phyloP scores from a whole-genome alignment of 37 sponge, comb jelly and placozoan genomes.

The Bolinopsis microptera region DNA sequence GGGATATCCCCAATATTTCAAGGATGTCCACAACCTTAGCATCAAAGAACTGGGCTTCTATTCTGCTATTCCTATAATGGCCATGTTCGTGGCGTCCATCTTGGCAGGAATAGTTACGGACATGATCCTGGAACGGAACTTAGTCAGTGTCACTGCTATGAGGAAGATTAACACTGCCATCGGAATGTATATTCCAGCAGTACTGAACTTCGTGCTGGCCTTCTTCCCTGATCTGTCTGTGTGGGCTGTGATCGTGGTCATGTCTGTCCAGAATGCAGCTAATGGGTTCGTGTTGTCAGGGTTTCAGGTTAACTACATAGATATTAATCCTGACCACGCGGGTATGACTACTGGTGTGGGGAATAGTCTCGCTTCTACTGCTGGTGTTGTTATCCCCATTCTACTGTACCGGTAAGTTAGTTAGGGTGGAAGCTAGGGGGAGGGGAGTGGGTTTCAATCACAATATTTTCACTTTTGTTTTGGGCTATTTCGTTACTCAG shows the following conservation, averaged over 20 bases:
- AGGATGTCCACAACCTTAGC: conserved; percentile 2
- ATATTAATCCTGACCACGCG: not conserved
- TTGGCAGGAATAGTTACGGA: not conserved
- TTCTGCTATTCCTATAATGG: not conserved
- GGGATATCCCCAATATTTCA: not conserved
- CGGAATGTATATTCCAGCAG: conserved; percentile 3
- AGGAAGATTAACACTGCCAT: conserved; percentile 58
- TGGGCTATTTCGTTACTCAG: no score
- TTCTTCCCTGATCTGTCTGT: not conserved
- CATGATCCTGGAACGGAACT: not conserved
- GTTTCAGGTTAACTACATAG: conserved; percentile 44
- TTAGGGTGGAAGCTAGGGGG: no score
- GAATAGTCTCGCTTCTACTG: not conserved
- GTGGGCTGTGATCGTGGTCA: not conserved
- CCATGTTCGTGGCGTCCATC: conserved; percentile 11
- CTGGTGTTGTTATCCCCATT: not conserved
- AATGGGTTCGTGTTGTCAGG: conserved; percentile 3
- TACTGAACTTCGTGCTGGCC: not conserved
- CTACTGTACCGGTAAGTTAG: conserved; percentile 24
- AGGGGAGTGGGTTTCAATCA: no score
- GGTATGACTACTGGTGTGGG: not conserved
- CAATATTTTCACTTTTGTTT: no score
- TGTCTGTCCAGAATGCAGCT: conserved; percentile 21
- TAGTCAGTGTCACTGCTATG: not conserved
- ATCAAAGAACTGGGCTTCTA: not conserved